Evolutionary conservation across 2,797 vertebrate genomes (phyloP).

Genomic region (Oceanodroma leucorhoa): DNA sequence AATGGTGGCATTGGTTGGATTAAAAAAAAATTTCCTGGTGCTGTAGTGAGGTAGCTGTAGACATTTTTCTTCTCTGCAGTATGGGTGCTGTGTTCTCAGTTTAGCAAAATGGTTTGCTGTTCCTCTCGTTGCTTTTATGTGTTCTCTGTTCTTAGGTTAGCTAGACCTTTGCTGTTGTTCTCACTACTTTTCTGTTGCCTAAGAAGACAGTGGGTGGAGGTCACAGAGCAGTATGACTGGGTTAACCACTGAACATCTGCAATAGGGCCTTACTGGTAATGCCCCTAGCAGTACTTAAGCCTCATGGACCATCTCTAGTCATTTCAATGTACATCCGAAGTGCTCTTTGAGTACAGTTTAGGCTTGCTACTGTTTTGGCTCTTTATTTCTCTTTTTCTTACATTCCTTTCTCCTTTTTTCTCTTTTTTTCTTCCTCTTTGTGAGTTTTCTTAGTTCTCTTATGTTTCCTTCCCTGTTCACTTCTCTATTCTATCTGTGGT

Average conservation of each 20-base stretch:
- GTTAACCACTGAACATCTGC: neutral
- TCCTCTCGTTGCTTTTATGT: neutral
- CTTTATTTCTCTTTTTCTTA: neutral
- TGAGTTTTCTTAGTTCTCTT: conserved; percentile 11
- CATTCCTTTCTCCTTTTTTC: neutral
- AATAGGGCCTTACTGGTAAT: neutral
- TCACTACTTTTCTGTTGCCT: neutral
- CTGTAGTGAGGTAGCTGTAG: neutral
- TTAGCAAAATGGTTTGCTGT: neutral
- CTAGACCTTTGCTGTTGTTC: neutral
- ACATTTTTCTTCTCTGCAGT: neutral
- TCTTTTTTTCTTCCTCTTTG: conserved; percentile 8
- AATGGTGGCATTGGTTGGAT: neutral
- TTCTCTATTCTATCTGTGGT: neutral
- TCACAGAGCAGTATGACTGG: neutral
- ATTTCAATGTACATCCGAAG: neutral
- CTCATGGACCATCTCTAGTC: neutral
- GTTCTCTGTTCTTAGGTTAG: neutral
- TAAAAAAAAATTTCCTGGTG: neutral
- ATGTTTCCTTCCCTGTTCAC: neutral
- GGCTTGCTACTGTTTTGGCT: neutral
- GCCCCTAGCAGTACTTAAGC: neutral
- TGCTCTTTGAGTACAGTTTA: neutral
- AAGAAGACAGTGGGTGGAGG: neutral
- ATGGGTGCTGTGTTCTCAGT: neutral